Evolutionary conservation across 2,888 invertebrate genomes (phyloP).

Genomic region (Drosophila vallismaia): DNA sequence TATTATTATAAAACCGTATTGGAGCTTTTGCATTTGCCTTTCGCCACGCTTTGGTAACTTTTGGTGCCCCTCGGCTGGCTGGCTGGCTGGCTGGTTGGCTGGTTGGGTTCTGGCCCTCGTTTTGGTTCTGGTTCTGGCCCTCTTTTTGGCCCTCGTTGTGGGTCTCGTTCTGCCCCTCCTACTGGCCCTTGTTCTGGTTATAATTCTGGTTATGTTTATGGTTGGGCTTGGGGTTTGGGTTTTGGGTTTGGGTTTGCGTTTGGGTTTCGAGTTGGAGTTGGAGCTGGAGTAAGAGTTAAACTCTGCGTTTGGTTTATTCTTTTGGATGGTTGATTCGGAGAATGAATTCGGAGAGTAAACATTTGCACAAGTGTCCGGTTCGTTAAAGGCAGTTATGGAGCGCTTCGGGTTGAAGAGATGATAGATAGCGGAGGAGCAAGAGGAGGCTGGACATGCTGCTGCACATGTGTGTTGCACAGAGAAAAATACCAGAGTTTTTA

Average conservation of each 20-base stretch:
- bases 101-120: too few species aligned
- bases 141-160: too few species aligned
- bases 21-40: conserved; percentile 62
- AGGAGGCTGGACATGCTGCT: not conserved
- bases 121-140: too few species aligned
- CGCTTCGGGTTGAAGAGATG: conserved; percentile 14
- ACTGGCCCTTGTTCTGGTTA: conserved; percentile 13
- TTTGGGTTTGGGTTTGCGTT: too few species aligned
- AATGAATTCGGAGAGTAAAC: conserved; percentile 73
- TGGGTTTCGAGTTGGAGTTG: too few species aligned
- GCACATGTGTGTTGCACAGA: not conserved
- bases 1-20: conserved; percentile 48
- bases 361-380: conserved; percentile 68
- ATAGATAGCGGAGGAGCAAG: not conserved
- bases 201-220: conserved; percentile 11
- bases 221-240: conserved; percentile 1
- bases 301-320: conserved; percentile 9
- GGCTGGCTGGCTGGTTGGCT: not conserved
- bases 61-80: conserved; percentile 26
- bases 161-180: not conserved
- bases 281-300: not conserved
- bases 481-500: not conserved
- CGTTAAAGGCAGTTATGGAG: conserved; percentile 30
- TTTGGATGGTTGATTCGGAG: conserved; percentile 58
- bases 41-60: conserved; percentile 56